Percentiles rank a stretch among this genome's conserved stretches.
phyloP scores from a whole-genome alignment of 2,113 vertebrate species.

The Sinocyclocheilus anshuiensis region DNA sequence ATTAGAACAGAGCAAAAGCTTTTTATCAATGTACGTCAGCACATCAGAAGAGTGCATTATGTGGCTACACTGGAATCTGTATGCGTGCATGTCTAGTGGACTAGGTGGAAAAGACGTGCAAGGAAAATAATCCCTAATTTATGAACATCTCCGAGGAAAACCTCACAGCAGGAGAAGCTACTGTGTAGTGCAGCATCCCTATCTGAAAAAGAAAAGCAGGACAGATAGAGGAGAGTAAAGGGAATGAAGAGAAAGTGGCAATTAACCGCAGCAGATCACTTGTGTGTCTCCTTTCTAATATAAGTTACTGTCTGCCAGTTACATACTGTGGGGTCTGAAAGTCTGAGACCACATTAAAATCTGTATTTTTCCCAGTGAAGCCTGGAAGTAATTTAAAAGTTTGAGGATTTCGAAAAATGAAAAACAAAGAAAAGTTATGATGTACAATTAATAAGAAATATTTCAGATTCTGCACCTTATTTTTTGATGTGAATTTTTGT shows the following conservation, averaged over 20 bases:
- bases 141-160: conserved; percentile 10
- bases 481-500: no score
- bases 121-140: conserved; percentile 26
- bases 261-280: background rate
- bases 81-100: background rate
- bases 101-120: background rate
- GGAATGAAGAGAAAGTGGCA: background rate
- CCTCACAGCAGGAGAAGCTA: conserved; percentile 19
- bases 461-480: no score
- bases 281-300: background rate
- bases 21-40: conserved; percentile 10
- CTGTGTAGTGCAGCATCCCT: background rate
- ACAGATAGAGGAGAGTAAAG: background rate
- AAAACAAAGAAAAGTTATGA: background rate
- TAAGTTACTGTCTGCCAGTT: background rate
- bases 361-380: no score
- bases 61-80: conserved; percentile 23
- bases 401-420: background rate
- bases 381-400: background rate
- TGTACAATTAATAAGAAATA: background rate
- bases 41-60: background rate
- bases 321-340: background rate
- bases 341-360: no score
- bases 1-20: background rate
- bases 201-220: conserved; percentile 18